Evolutionary conservation across 1,140 invertebrate genomes (phyloP), one percentile per base, ranked within the genome.

Genomic region (Conus betulinus): DNA sequence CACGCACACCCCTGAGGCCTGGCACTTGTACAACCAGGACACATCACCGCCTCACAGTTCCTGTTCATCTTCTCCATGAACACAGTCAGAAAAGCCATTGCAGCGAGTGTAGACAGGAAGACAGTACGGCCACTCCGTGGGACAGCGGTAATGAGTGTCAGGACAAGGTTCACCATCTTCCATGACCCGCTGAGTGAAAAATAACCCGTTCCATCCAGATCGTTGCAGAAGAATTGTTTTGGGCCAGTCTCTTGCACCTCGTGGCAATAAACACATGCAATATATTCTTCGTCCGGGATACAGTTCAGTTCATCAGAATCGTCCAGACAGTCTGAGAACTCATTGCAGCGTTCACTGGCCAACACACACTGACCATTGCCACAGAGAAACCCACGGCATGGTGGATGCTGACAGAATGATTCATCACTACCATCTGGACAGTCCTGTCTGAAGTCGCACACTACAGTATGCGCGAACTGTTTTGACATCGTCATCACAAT

Each of bases 351-450:
- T 39, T 67, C 7, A 51, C 20, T 71, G 2, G 7, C 6, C 52
- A 27, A 6, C 6, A 85, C 60, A 71, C 84, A 85, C 60, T 85
- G 84, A 25, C 84, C 84, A 27, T 67, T 85, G 7, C 1, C 25
- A 27, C 84, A 85, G 15, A 17, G 15, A 27, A 85, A 85, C 6
- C 55, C 84, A 0, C 10, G 0, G 60, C 84, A 85, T 27, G 83
- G 60, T 23, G 67, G 20, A 71, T 71, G 67, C 20, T 20, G 13
- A n/a, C 67, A 71, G 23, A 71, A 71, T 6, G 67, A 71, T 71
- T 71, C 67, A 23, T 71, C 67, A 71, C 67, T 71, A 23, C 20
- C 20, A n/a, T 39, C 39, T 39, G 39, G 39, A 39, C 39, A 39
- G 39, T 39, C 39, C 39, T 39, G 39, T 39, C 39, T 71, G 23